phyloP scores from a whole-genome alignment of 2,888 invertebrate species.

The Latheticus oryzae region DNA sequence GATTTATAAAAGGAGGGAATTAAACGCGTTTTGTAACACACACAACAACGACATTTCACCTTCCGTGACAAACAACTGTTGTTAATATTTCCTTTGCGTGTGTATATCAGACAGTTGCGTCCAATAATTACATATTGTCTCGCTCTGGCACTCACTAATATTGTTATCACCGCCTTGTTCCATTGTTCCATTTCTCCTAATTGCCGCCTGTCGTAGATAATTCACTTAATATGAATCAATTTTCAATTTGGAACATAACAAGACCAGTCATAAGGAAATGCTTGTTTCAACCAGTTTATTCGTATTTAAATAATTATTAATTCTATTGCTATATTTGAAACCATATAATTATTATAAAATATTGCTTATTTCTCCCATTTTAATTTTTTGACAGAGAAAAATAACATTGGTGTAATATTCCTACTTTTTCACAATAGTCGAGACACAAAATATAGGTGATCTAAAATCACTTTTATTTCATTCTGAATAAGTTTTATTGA shows the following conservation, averaged over 20 bases:
- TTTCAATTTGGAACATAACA: constrained; percentile 19
- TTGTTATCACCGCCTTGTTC: constrained; percentile 55
- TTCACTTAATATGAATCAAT: constrained; percentile 44
- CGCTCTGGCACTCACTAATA: constrained; percentile 59
- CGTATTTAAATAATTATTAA: too few species aligned
- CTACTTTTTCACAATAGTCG: too few species aligned
- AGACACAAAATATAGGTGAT: not conserved
- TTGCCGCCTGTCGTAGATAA: constrained; percentile 43
- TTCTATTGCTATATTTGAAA: too few species aligned
- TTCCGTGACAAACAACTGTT: constrained; percentile 57
- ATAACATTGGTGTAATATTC: too few species aligned
- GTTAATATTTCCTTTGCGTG: constrained; percentile 61
- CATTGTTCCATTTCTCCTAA: constrained; percentile 47
- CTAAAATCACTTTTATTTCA: constrained; percentile 7
- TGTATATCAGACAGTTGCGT: constrained; percentile 53
- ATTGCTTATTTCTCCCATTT: too few species aligned
- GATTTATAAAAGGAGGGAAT: constrained; percentile 48
- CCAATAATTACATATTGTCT: constrained; percentile 58
- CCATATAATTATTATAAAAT: too few species aligned
- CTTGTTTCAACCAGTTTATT: too few species aligned
- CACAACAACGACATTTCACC: constrained; percentile 46
- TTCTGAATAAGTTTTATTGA: constrained; percentile 21
- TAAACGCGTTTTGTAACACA: constrained; percentile 46
- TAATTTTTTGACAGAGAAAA: too few species aligned
- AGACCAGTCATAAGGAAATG: constrained; percentile 20